Conservation (phyloP, 2,888 invertebrate species). For the Augochlorella aurata region DNA sequence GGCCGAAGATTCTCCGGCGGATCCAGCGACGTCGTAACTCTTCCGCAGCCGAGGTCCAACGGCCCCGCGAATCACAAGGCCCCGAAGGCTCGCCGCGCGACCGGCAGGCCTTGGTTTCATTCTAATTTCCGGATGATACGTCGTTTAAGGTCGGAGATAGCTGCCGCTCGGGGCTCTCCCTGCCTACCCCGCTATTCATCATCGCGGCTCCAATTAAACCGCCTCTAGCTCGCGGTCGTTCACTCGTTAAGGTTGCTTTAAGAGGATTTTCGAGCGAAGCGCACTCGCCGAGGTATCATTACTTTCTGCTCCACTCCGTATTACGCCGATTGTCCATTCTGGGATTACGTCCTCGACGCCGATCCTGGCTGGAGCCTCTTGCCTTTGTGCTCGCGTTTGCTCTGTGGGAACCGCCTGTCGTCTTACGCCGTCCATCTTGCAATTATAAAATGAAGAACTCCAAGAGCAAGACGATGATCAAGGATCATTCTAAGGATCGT, state of each 20-base stretch:
- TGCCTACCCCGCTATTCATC: conserved; percentile 48
- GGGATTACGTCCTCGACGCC: conserved; percentile 27
- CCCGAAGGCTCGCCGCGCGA: conserved; percentile 11
- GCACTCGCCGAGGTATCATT: conserved; percentile 21
- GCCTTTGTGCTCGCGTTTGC: not conserved
- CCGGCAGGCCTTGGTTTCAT: conserved; percentile 41
- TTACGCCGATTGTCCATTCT: conserved; percentile 24
- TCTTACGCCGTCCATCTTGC: not conserved
- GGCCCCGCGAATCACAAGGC: conserved; percentile 29
- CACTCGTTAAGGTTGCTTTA: conserved; percentile 48
- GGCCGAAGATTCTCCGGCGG: not conserved
- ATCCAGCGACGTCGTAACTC: conserved; percentile 14
- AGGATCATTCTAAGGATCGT: not conserved
- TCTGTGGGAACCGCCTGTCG: not conserved
- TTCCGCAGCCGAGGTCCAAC: conserved; percentile 12
- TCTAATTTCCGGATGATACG: conserved; percentile 54
- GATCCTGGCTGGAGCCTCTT: not conserved
- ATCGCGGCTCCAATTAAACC: conserved; percentile 59
- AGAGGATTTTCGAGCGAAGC: conserved; percentile 49
- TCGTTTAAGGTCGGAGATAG: conserved; percentile 42
- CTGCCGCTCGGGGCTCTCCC: conserved; percentile 33
- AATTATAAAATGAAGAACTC: too few species aligned
- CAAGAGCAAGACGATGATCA: not conserved
- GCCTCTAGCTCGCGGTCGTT: conserved; percentile 45
- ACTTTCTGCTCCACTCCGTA: not conserved